Evolutionary conservation across 1,140 invertebrate genomes (phyloP).

Genomic region (Papilio polyxenes): DNA sequence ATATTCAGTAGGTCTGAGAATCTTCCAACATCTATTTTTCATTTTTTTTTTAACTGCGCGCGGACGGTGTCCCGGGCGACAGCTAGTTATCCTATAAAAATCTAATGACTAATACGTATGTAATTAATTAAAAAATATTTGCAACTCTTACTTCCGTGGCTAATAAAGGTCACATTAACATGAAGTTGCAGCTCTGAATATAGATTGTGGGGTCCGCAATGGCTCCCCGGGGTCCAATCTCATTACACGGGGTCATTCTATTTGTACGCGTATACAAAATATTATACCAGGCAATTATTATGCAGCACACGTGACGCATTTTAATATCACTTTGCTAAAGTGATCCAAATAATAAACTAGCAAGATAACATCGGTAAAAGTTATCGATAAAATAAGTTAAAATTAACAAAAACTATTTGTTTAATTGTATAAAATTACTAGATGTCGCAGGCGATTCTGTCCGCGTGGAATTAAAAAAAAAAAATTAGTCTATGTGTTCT

Average conservation of each 20-base stretch:
- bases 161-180: constrained; percentile 16
- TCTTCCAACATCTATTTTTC: too few species aligned
- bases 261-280: not conserved
- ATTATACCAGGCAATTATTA: not conserved
- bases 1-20: too few species aligned
- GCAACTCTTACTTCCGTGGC: constrained; percentile 31
- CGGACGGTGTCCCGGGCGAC: too few species aligned
- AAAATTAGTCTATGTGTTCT: too few species aligned
- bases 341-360: not conserved
- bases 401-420: not conserved
- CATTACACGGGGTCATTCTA: constrained; percentile 33
- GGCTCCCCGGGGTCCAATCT: not conserved
- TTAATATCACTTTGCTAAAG: not conserved
- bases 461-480: too few species aligned
- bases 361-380: not conserved
- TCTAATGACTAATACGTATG: constrained; percentile 7
- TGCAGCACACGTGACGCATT: not conserved
- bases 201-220: constrained; percentile 17
- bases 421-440: not conserved
- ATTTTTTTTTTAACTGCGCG: too few species aligned
- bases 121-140: not conserved
- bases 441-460: too few species aligned
- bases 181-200: constrained; percentile 27
- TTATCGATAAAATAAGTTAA: not conserved
- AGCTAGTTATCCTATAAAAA: too few species aligned